Evolutionary conservation across 2,888 invertebrate genomes (phyloP), one percentile per base, ranked within the genome.

Genomic region (Shargacucullia verbasci): DNA sequence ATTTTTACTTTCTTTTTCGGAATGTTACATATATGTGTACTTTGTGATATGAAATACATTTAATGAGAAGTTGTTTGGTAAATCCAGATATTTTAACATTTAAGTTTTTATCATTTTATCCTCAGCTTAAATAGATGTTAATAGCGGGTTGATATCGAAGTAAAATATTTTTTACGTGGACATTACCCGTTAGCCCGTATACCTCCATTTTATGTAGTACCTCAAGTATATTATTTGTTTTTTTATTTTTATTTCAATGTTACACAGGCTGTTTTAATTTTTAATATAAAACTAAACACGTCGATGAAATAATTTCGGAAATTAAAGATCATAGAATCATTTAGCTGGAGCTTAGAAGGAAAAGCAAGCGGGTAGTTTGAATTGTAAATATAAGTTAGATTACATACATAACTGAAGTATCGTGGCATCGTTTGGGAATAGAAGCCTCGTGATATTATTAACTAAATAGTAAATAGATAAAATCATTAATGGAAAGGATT

Each of bases 381-480:
- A 89, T 90, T 94, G 93, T 94, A 94, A 86, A 94, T 94, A 84
- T 88, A 91, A 88, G 86, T 85, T 92, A 91, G 89, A 81, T 85
- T 82, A 88, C 82, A 81, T 82, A 83, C 84, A 82, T 84, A 82
- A 82, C 80, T 81, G 79, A 83, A 86, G 79, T 80, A 90, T 89
- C 92, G 92, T 86, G 93, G 92, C 92, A 85, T 84, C 87, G 80
- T 87, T 88, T 81, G 82, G 86, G 86, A 87, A 86, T 85, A 83
- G 83, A 87, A 74, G 92, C 94, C 93, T 91, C 94, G 94, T 94
- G 94, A 94, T 94, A 94, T 93, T 92, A 91, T 89, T 87, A 92
- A 91, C 85, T 90, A 91, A 88, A 91, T 92, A 93, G 90, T 86
- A 86, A 91, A 92, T 93, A 92, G 90, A 91, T 91, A 86, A 92